Percentiles rank a stretch among this genome's conserved stretches.
These are phyloP conservation scores for Eriosoma lanigerum DNA, from an alignment of 1,140 invertebrate genomes.

Conservation along the genomic window DNA sequence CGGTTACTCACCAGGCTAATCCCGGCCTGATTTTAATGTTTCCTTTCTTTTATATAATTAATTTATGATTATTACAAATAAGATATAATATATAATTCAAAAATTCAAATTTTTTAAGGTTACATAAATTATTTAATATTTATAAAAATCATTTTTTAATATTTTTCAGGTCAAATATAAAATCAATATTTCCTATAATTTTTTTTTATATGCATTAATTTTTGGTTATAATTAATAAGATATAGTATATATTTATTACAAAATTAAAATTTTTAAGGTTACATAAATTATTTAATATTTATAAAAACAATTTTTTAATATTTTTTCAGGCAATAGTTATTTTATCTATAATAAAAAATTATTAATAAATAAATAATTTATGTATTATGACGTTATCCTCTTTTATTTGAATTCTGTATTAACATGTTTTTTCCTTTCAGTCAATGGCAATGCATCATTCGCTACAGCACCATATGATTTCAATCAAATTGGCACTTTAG, in stretches of 20 bases:
- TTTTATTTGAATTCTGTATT: slow-evolving; percentile 19
- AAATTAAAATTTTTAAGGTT: slow-evolving; percentile 22
- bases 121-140: slow-evolving; percentile 44
- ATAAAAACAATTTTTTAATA: not conserved
- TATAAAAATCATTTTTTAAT: slow-evolving; percentile 3
- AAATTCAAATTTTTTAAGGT: slow-evolving; percentile 8
- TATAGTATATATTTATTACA: not conserved
- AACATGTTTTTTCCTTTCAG: slow-evolving; percentile 43
- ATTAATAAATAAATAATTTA: not conserved
- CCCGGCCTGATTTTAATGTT: too few species aligned
- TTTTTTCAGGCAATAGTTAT: slow-evolving; percentile 10
- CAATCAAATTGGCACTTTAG: slow-evolving; percentile 38
- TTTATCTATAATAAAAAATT: not conserved
- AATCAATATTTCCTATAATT: too few species aligned
- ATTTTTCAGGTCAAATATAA: slow-evolving; percentile 7
- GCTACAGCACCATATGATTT: slow-evolving; percentile 47
- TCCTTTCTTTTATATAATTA: too few species aligned
- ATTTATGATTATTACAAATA: too few species aligned
- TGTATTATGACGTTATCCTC: not conserved
- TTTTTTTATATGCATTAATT: too few species aligned
- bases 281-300: slow-evolving; percentile 44
- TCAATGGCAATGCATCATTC: slow-evolving; percentile 40
- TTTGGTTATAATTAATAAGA: too few species aligned
- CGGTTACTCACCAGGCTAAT: too few species aligned
- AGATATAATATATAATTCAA: not conserved